A percentile compares a stretch with the other conserved stretches of the same genome.
These are phyloP conservation scores for Aldabrachelys gigantea DNA, from an alignment of 2,113 vertebrate species.

Conservation along the genomic window DNA sequence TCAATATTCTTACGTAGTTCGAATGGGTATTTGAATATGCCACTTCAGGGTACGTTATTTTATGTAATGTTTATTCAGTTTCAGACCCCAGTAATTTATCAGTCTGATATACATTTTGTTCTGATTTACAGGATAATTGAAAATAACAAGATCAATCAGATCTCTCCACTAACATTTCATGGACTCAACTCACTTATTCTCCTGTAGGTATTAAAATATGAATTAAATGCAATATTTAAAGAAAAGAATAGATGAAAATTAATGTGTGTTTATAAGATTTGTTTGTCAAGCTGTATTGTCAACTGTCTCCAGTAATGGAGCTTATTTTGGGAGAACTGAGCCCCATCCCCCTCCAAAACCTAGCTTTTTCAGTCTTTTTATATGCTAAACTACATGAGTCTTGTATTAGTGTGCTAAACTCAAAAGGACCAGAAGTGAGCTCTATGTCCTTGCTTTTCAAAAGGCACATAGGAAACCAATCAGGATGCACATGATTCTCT, in stretches of 20 bases:
- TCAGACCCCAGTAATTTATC: not conserved
- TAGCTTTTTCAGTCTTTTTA: not conserved
- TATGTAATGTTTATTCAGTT: not conserved
- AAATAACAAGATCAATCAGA: slow-evolving; percentile 90
- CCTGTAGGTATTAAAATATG: slow-evolving; percentile 85
- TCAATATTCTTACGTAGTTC: not conserved
- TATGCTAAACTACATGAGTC: not conserved
- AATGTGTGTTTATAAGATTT: accelerated
- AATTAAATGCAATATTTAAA: not conserved
- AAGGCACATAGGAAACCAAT: not conserved
- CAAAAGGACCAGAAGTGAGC: not conserved
- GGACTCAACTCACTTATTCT: slow-evolving; percentile 93
- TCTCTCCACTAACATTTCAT: slow-evolving; percentile 90
- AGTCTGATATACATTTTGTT: slow-evolving; percentile 43
- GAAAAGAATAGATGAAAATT: not conserved
- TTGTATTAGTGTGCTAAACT: too few relatives aligned
- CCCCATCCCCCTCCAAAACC: not conserved
- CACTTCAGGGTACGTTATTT: not conserved
- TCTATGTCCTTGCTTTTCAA: not conserved
- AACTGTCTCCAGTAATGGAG: not conserved
- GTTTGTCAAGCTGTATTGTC: not conserved
- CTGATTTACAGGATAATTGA: slow-evolving; percentile 88
- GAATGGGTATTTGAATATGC: not conserved
- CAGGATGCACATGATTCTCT: not conserved
- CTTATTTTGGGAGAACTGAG: not conserved